A percentile compares a stretch with the other conserved stretches of the same genome.
phyloP scores from a whole-genome alignment of 1,140 invertebrate species.

The Chrysopa pallens region DNA sequence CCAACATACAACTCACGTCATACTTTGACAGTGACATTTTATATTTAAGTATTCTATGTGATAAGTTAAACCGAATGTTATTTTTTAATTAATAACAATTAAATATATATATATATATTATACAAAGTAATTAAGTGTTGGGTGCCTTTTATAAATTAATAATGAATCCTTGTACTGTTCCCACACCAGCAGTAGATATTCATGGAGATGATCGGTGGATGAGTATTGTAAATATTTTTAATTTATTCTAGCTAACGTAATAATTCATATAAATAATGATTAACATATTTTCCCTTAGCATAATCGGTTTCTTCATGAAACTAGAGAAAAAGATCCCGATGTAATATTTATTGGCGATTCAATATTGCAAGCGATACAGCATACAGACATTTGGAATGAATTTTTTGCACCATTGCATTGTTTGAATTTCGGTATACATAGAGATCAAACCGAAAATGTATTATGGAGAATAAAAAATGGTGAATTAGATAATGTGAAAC shows the following conservation, averaged over 20 bases:
- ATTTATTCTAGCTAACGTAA: not conserved
- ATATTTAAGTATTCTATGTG: too few species aligned
- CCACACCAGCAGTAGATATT: conserved; percentile 16
- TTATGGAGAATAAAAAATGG: conserved; percentile 78
- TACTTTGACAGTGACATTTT: too few species aligned
- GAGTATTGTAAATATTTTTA: conserved; percentile 17
- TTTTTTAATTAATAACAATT: too few species aligned
- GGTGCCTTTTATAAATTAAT: not conserved
- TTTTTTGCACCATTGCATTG: conserved; percentile 75
- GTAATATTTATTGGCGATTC: conserved; percentile 84
- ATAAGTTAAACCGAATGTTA: too few species aligned
- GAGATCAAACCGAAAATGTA: conserved; percentile 72
- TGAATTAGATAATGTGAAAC: conserved; percentile 69
- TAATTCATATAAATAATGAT: not conserved
- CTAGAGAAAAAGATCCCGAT: conserved; percentile 72
- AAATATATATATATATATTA: too few species aligned
- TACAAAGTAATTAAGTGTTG: too few species aligned
- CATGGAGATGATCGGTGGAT: conserved; percentile 23
- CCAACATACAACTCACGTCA: too few species aligned
- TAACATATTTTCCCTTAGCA: conserved; percentile 38
- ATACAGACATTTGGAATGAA: conserved; percentile 67
- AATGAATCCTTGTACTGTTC: conserved; percentile 18
- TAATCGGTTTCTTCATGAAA: conserved; percentile 59
- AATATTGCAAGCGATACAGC: conserved; percentile 55
- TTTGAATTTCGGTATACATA: conserved; percentile 79